phyloP scores from a whole-genome alignment of 2,113 vertebrate genomes.

The Ivindomyrus marchei region DNA sequence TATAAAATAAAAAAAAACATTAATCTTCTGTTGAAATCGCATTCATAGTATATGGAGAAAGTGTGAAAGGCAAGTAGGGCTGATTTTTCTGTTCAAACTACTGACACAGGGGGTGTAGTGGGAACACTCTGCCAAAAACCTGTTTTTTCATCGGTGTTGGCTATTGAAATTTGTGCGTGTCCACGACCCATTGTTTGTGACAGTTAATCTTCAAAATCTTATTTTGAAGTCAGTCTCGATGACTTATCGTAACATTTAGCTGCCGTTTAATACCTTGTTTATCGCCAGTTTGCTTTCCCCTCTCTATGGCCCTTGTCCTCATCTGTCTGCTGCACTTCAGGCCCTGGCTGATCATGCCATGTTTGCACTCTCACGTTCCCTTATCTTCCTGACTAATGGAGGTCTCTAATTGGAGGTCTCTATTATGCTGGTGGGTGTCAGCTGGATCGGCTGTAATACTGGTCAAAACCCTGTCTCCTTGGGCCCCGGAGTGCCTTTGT shows the following conservation, averaged over 20 bases:
- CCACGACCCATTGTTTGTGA: background rate
- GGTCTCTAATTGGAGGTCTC: constrained; percentile 30
- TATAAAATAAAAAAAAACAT: background rate
- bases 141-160: background rate
- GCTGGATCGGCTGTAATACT: constrained; percentile 40
- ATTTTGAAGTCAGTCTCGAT: background rate
- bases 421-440: constrained; percentile 14
- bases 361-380: constrained; percentile 33
- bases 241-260: background rate
- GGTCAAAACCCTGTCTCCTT: constrained; percentile 50
- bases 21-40: background rate
- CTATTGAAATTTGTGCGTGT: background rate
- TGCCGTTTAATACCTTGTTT: background rate
- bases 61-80: background rate
- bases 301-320: background rate
- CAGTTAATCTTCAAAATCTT: background rate
- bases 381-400: constrained; percentile 33
- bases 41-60: background rate
- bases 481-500: constrained; percentile 41
- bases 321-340: background rate
- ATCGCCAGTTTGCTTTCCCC: background rate
- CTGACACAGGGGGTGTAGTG: background rate
- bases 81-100: background rate
- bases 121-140: background rate
- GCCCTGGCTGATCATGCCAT: background rate